Conservation (phyloP, 2,888 invertebrate species). For the Colletes collaris region DNA sequence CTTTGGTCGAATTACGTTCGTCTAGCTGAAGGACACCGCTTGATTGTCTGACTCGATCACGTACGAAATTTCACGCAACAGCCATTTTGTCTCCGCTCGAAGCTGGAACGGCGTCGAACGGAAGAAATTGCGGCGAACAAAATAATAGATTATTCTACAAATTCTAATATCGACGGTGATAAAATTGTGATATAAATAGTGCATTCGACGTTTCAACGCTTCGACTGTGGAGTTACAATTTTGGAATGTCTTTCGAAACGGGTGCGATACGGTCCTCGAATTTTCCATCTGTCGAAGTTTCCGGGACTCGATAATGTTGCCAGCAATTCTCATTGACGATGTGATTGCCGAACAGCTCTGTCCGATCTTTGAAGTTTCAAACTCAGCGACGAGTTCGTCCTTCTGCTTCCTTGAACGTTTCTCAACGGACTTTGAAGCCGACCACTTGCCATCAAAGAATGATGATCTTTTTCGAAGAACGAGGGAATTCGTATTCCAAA, state of each 20-base stretch:
- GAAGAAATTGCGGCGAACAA: no score
- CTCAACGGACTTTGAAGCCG: slow-evolving; percentile 25
- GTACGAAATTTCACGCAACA: neutral
- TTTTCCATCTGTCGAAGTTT: slow-evolving; percentile 72
- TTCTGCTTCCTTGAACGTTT: slow-evolving; percentile 36
- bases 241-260: slow-evolving; percentile 56
- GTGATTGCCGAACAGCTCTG: slow-evolving; percentile 65
- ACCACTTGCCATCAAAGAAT: slow-evolving; percentile 40
- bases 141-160: no score
- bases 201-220: neutral
- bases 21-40: slow-evolving; percentile 16
- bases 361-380: slow-evolving; percentile 53
- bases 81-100: neutral
- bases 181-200: no score
- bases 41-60: slow-evolving; percentile 13
- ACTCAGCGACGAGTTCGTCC: slow-evolving; percentile 40
- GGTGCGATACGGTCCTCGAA: slow-evolving; percentile 55
- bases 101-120: neutral
- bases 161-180: no score
- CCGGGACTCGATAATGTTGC: slow-evolving; percentile 73
- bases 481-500: slow-evolving; percentile 23
- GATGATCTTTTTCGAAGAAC: slow-evolving; percentile 28
- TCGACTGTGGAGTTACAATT: slow-evolving; percentile 11
- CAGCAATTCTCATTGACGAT: slow-evolving; percentile 71
- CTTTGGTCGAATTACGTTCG: slow-evolving; percentile 65